Base-by-base conservation (phyloP, 2,797 vertebrate genomes). In the Acanthurus tractus region DNA sequence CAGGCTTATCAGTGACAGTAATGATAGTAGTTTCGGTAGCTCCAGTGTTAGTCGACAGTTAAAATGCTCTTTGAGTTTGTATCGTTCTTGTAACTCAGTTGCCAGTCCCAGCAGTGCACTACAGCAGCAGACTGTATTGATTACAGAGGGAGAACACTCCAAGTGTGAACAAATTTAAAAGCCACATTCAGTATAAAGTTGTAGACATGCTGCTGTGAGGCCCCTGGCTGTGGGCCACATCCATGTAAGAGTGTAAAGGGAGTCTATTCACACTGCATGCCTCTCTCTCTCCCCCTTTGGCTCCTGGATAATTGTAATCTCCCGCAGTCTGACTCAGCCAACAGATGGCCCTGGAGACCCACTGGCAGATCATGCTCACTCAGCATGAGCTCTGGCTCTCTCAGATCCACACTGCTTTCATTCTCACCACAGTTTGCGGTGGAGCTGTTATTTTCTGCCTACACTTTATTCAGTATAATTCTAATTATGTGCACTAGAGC, bases 321-420 rank as follows among this genome's bases (percentile, higher is more conserved):
- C 89, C 84, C 45, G 65, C 88, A 79, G 88, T 76, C 85, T 73
- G 74, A 76, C 86, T 85, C 86, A 84, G 82, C 88, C 91, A 79
- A 89, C 91, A 91, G 90, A 91, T 88, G 91, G 91, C 91, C 82
- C 91, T 63, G 88, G 89, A 92, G 91, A 89, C 88, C 81, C 81
- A 83, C 86, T 80, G 74, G 70, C 82, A 91, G 84, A 87, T 85
- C 84, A 77, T 78, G 80, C 81, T 92, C 77, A 71, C 87, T 84
- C 92, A 88, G 92, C 91, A 68, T 9, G 90, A 86, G 78, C 56
- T 63, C 79, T 63, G 76, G 17, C 73, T 62, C 74, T 65, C 79
- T 84, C 79, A 83, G 72, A 89, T 76, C 70, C 74, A 57, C 57
- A 15, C 78, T 48, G 74, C 83, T 90, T 86, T 90, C 75, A 83